Conservation (phyloP, 2,888 invertebrate genomes). For the Xestia c-nigrum region DNA sequence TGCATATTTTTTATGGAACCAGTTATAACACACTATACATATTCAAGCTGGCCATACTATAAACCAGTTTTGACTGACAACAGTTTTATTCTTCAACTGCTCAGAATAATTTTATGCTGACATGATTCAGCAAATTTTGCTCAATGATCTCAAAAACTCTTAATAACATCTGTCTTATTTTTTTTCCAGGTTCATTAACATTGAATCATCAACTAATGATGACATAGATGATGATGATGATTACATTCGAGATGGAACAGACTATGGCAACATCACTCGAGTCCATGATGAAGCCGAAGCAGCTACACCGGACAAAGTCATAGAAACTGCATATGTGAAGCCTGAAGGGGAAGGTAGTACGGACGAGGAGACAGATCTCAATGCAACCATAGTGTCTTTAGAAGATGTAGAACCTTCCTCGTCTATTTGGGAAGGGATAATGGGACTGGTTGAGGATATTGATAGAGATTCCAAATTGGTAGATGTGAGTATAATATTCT, state of each 20-base stretch:
- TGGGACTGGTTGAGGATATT: constrained; percentile 85
- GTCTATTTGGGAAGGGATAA: constrained; percentile 86
- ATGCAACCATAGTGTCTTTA: constrained; percentile 82
- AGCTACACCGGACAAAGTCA: constrained; percentile 70
- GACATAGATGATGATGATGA: constrained; percentile 90
- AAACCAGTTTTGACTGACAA: constrained; percentile 4
- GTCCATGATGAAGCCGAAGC: constrained; percentile 78
- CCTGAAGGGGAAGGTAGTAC: constrained; percentile 76
- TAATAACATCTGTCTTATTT: neutral
- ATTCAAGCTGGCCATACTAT: neutral
- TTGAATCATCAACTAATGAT: constrained; percentile 92
- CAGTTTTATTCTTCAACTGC: neutral
- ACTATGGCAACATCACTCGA: constrained; percentile 85
- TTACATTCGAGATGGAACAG: constrained; percentile 86
- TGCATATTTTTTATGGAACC: constrained; percentile 9
- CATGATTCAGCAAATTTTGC: neutral
- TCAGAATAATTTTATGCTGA: neutral
- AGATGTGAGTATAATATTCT: constrained; percentile 77
- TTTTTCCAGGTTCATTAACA: constrained; percentile 91
- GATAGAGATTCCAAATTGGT: constrained; percentile 79
- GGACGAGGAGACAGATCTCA: constrained; percentile 80
- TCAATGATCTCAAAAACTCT: neutral
- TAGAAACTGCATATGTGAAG: constrained; percentile 80
- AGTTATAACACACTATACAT: neutral
- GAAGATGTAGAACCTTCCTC: constrained; percentile 80